These are phyloP conservation scores for Ophiothrix spiculata DNA, from an alignment of 35 echinoderm and acorn worm genomes.

Conservation along the genomic window DNA sequence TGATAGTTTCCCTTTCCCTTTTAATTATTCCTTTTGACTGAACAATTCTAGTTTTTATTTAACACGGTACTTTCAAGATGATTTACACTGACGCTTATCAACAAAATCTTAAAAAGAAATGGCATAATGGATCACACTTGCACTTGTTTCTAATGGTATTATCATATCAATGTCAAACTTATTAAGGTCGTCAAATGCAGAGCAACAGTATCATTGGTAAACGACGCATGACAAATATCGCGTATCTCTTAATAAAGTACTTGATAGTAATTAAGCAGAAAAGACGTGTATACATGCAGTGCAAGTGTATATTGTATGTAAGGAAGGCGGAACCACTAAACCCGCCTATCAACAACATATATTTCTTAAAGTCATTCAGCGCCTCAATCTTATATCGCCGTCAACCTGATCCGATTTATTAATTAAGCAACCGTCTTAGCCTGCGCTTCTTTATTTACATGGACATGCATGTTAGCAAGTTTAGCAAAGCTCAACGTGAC, in stretches of 20 bases:
- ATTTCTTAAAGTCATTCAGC: neutral
- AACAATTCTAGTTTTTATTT: no score
- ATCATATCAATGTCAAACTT: neutral
- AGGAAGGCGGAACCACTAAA: conserved; percentile 8
- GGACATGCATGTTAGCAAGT: conserved; percentile 39
- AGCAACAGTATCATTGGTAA: neutral
- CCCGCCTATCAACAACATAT: neutral
- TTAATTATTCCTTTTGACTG: no score
- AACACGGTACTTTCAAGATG: no score
- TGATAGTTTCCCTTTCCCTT: no score
- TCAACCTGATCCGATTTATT: conserved; percentile 39
- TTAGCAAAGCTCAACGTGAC: neutral
- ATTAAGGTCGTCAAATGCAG: neutral
- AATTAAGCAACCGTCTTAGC: conserved; percentile 40
- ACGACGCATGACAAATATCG: neutral
- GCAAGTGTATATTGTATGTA: neutral
- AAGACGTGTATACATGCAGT: neutral
- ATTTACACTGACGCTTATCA: no score
- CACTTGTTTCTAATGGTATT: no score
- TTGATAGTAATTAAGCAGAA: neutral
- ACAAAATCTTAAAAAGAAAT: no score
- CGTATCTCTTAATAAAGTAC: neutral
- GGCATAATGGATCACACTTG: no score
- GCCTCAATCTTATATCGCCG: neutral
- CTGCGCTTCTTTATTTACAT: conserved; percentile 29